Percentiles rank a stretch among this genome's conserved stretches.
Evolutionary conservation across 2,797 vertebrate genomes (phyloP).

Genomic region (Syngnathus acus): DNA sequence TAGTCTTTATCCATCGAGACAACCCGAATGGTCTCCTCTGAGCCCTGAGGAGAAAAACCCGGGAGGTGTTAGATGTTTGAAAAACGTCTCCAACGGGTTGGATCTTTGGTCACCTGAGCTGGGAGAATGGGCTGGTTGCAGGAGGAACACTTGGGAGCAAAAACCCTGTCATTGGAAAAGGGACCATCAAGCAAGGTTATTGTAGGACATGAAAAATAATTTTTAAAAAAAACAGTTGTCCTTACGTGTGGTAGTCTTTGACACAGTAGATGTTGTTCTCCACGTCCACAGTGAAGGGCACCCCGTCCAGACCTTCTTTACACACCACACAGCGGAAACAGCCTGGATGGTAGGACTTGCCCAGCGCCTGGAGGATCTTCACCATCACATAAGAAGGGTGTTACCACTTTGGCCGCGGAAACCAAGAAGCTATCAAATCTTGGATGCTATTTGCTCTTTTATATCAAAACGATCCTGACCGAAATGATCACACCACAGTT

Average conservation of each 20-base stretch:
- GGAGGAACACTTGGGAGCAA: conserved; percentile 96
- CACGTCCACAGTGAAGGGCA: conserved; percentile 94
- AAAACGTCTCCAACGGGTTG: not conserved
- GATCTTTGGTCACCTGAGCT: conserved; percentile 77
- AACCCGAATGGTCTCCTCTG: conserved; percentile 94
- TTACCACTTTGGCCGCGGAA: not conserved
- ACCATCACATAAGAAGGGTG: not conserved
- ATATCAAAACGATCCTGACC: too few species aligned
- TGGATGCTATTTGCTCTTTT: too few species aligned
- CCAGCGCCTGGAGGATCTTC: conserved; percentile 95
- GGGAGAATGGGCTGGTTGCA: conserved; percentile 95
- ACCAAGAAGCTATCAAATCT: not conserved
- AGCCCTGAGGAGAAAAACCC: conserved; percentile 73
- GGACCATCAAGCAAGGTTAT: not conserved
- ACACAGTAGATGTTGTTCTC: conserved; percentile 99
- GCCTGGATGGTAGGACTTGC: conserved; percentile 95
- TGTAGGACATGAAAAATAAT: too few species aligned
- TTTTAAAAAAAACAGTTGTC: not conserved
- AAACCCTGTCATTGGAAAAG: conserved; percentile 73
- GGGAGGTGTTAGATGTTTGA: conserved; percentile 9
- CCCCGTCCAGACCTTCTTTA: conserved; percentile 92
- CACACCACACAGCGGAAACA: conserved; percentile 98
- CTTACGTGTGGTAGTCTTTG: conserved; percentile 96
- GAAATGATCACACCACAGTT: too few species aligned
- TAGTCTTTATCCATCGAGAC: conserved; percentile 99